A percentile compares a stretch with the other conserved stretches of the same genome.
phyloP scores from a whole-genome alignment of 2,797 vertebrate genomes.

The Pogoniulus pusillus region DNA sequence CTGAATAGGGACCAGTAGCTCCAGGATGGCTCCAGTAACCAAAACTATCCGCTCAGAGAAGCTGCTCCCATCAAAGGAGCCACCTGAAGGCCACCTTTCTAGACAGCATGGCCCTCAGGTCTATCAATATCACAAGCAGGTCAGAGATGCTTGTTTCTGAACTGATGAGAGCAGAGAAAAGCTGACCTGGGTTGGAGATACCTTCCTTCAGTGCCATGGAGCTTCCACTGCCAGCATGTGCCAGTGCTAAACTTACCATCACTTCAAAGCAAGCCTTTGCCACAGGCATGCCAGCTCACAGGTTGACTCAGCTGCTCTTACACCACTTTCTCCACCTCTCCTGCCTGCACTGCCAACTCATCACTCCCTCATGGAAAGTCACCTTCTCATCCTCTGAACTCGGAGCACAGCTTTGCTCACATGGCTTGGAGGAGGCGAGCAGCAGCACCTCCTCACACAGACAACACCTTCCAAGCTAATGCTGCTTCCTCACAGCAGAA shows the following conservation, averaged over 20 bases:
- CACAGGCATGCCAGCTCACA: accelerated
- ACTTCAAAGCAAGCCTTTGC: neutral
- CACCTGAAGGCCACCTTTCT: neutral
- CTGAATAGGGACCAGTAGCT: neutral
- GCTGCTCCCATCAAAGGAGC: neutral
- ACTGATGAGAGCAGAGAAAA: neutral
- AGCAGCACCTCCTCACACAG: neutral
- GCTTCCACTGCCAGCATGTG: accelerated
- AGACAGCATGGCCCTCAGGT: neutral
- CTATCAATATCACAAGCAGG: neutral
- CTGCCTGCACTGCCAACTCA: neutral
- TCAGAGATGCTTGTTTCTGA: neutral
- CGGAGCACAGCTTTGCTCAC: neutral
- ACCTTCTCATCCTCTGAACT: neutral
- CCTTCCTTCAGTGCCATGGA: neutral
- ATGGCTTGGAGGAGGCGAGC: accelerated
- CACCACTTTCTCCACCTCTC: neutral
- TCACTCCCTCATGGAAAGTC: neutral
- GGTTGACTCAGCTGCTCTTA: constrained; percentile 14
- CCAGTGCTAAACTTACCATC: neutral
- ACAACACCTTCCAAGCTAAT: neutral
- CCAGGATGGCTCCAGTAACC: neutral
- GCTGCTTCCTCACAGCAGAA: neutral
- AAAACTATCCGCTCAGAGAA: neutral
- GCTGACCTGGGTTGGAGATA: neutral